Evolutionary conservation across 2,113 vertebrate species (phyloP).

Genomic region (Vimba vimba): DNA sequence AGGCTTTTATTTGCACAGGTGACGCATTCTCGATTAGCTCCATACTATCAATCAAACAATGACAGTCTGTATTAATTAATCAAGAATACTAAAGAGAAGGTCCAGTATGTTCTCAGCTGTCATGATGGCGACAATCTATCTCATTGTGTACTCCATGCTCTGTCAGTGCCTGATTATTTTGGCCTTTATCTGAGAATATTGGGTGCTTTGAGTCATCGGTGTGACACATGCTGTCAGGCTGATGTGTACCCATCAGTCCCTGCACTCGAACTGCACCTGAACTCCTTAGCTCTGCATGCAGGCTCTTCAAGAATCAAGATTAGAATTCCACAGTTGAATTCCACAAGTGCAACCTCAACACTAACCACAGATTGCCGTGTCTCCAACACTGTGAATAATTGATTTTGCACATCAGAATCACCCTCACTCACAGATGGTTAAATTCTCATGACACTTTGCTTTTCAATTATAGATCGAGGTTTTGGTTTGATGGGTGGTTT

Average conservation of each 20-base stretch:
- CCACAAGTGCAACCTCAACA: slow-evolving; percentile 16
- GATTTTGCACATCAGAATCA: slow-evolving; percentile 20
- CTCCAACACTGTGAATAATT: slow-evolving; percentile 14
- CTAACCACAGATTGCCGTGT: not conserved
- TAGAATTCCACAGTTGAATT: not conserved
- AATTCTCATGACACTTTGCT: slow-evolving; percentile 10
- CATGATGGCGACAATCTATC: slow-evolving; percentile 20
- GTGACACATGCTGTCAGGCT: slow-evolving; percentile 16
- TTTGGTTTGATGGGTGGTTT: slow-evolving; percentile 20
- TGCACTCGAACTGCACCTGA: slow-evolving; percentile 2
- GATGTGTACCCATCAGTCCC: slow-evolving; percentile 10
- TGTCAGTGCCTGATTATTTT: not conserved
- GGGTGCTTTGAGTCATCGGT: not conserved
- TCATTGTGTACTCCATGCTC: slow-evolving; percentile 31
- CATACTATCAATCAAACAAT: not conserved
- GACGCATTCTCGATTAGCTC: not conserved
- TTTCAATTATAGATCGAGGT: slow-evolving; percentile 26
- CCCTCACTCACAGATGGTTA: slow-evolving; percentile 21
- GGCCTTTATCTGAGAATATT: not conserved
- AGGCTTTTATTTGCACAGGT: not conserved
- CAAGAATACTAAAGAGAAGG: slow-evolving; percentile 10
- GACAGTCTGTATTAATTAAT: slow-evolving; percentile 19
- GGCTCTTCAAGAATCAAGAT: slow-evolving; percentile 5
- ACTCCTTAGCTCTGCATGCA: not conserved
- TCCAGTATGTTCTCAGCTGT: slow-evolving; percentile 46